phyloP scores from a whole-genome alignment of 2,113 vertebrate species.

The Phaethornis superciliosus region DNA sequence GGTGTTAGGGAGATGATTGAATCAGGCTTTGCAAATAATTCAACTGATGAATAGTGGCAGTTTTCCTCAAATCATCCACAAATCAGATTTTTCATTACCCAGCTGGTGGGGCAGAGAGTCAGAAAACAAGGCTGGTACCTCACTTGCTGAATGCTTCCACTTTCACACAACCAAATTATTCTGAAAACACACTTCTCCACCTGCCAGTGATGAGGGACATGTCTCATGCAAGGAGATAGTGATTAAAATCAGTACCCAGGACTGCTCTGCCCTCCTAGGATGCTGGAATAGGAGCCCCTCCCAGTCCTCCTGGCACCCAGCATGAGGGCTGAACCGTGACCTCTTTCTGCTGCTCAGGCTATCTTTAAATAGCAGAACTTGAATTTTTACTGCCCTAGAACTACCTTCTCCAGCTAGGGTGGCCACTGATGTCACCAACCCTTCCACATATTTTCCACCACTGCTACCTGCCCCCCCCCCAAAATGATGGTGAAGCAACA shows the following conservation, averaged over 20 bases:
- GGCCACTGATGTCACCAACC: accelerated
- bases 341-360: neutral
- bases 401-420: neutral
- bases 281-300: neutral
- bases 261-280: accelerated
- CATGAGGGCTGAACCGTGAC: neutral
- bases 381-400: neutral
- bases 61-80: constrained; percentile 54
- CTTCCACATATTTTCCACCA: neutral
- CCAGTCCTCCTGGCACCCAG: neutral
- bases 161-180: neutral
- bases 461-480: neutral
- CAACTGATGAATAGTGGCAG: constrained; percentile 52
- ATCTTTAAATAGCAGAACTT: neutral
- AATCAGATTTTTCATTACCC: constrained; percentile 56
- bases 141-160: neutral
- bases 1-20: constrained; percentile 7
- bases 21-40: constrained; percentile 38
- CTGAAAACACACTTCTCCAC: neutral
- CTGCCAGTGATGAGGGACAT: neutral
- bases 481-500: neutral
- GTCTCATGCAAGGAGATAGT: neutral
- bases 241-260: neutral
- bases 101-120: neutral
- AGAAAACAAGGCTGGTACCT: constrained; percentile 15